phyloP scores from a whole-genome alignment of 2,888 invertebrate genomes.

The Parelbella ahira region DNA sequence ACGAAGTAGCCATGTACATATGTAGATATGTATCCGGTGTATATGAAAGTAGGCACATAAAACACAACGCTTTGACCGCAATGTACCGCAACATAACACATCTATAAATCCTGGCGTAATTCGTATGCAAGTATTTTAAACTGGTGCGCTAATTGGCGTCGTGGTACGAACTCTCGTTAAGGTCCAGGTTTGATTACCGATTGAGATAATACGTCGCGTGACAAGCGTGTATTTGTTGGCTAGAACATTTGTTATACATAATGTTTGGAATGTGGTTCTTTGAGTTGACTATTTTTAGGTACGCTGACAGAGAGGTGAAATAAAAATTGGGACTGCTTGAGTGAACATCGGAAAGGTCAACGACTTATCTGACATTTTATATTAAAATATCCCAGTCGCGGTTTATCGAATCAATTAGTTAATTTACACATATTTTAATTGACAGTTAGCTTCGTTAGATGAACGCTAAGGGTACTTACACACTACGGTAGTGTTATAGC shows the following conservation, averaged over 20 bases:
- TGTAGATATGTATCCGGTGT: no score
- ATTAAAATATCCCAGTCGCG: neutral
- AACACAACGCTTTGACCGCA: no score
- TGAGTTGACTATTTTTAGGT: no score
- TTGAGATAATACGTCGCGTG: constrained; percentile 23
- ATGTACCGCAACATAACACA: no score
- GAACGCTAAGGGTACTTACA: neutral
- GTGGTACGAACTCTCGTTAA: constrained; percentile 13
- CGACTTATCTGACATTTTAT: neutral
- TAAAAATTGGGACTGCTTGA: no score
- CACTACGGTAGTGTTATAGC: no score
- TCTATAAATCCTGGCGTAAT: no score
- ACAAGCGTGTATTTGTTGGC: constrained; percentile 10
- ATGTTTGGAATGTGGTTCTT: no score
- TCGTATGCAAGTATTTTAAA: no score
- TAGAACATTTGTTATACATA: neutral
- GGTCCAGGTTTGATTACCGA: constrained; percentile 23
- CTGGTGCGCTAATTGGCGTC: constrained; percentile 11
- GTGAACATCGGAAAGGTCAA: neutral
- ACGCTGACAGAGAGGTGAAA: no score
- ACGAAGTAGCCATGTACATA: no score
- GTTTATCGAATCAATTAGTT: neutral
- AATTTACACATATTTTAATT: constrained; percentile 1
- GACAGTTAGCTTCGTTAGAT: neutral
- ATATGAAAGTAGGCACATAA: no score